A percentile compares a stretch with the other conserved stretches of the same genome.
phyloP scores from a whole-genome alignment of 1,140 invertebrate species.

The Andricus grossulariae region DNA sequence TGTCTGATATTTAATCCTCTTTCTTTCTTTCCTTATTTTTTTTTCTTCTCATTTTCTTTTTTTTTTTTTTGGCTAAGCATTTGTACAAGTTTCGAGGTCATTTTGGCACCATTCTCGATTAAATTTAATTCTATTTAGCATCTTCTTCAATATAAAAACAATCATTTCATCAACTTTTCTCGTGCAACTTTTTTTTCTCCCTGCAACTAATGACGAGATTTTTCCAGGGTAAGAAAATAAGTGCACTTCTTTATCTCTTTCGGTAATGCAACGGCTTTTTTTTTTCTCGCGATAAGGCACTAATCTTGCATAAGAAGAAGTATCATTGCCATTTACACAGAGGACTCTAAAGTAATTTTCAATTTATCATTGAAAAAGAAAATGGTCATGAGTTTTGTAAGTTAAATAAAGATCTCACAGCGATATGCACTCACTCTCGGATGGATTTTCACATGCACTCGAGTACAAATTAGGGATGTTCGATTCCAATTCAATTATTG shows the following conservation, averaged over 20 bases:
- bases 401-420: background rate
- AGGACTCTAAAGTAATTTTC: background rate
- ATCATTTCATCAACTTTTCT: background rate
- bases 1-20: conserved; percentile 36
- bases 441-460: too few relatives aligned
- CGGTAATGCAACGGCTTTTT: background rate
- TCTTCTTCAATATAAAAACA: conserved; percentile 14
- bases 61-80: conserved; percentile 56
- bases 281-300: conserved; percentile 17
- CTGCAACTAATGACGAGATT: background rate
- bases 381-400: background rate
- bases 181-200: conserved; percentile 1
- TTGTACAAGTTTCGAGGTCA: conserved; percentile 56
- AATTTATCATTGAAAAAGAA: background rate
- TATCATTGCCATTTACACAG: background rate
- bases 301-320: conserved; percentile 6
- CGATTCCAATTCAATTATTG: too few relatives aligned
- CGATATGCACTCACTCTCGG: conserved; percentile 21
- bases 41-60: conserved; percentile 48
- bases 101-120: conserved; percentile 61
- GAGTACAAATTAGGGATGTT: too few relatives aligned
- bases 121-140: conserved; percentile 19
- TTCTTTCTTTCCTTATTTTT: conserved; percentile 50
- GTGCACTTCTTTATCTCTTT: conserved; percentile 22
- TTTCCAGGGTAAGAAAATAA: conserved; percentile 10